Percentiles rank a stretch among this genome's conserved stretches.
Evolutionary conservation across 1,140 invertebrate species (phyloP).

Genomic region (Achroia grisella): DNA sequence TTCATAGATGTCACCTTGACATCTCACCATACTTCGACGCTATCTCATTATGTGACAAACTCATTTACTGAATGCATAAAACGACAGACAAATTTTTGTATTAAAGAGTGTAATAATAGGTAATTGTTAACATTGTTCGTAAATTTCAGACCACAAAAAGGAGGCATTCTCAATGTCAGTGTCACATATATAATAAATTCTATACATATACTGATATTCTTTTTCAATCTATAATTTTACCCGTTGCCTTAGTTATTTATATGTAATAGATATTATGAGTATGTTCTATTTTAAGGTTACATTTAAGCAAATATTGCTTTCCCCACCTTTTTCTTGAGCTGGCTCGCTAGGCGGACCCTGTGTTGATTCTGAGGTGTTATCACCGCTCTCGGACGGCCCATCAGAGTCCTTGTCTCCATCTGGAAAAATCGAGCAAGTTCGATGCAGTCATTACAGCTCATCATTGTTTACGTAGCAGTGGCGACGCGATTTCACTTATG

Average conservation of each 20-base stretch:
- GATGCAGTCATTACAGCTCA: constrained; percentile 12
- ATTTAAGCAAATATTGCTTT: not conserved
- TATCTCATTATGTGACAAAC: no score
- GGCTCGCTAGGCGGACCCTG: constrained; percentile 54
- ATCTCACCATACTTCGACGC: no score
- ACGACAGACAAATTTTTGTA: no score
- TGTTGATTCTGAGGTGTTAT: constrained; percentile 66
- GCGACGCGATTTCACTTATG: constrained; percentile 8
- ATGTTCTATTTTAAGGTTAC: not conserved
- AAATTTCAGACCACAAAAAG: no score
- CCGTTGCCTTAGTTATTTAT: not conserved
- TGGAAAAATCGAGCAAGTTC: constrained; percentile 37
- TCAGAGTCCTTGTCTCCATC: constrained; percentile 71
- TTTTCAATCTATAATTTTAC: no score
- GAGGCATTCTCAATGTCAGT: no score
- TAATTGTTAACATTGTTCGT: no score
- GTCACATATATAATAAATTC: no score
- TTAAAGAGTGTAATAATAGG: no score
- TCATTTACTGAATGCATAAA: no score
- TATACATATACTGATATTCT: no score
- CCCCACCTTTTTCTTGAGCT: constrained; percentile 67
- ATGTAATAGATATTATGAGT: not conserved
- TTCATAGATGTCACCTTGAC: no score
- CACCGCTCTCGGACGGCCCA: constrained; percentile 69
- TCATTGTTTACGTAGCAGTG: constrained; percentile 13